These are phyloP conservation scores for Trissolcus basalis DNA, from an alignment of 1,140 invertebrate genomes.

Conservation along the genomic window DNA sequence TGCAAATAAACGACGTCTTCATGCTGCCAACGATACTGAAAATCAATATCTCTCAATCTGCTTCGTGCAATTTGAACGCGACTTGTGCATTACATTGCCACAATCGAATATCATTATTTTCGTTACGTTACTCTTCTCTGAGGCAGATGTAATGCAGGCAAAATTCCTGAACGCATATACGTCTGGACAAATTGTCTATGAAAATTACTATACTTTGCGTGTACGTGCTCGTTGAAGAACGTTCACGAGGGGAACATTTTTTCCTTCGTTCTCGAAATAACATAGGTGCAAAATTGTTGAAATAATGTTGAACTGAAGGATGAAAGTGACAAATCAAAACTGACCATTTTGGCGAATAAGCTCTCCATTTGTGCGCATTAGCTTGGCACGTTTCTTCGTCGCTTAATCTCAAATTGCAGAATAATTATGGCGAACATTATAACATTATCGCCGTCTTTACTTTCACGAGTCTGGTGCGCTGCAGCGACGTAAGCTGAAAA, in stretches of 20 bases:
- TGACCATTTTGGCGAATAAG: no score
- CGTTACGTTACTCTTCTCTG: conserved; percentile 3
- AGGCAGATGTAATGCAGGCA: conserved; percentile 23
- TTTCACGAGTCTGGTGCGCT: conserved; percentile 23
- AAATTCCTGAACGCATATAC: conserved; percentile 8
- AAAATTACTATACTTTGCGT: conserved; percentile 14
- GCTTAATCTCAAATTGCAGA: conserved; percentile 31
- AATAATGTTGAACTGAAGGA: no score
- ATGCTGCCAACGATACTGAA: conserved; percentile 28
- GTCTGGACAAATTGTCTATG: conserved; percentile 10
- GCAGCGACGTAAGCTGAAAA: conserved; percentile 43
- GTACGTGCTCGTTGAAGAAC: not conserved
- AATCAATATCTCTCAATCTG: conserved; percentile 48
- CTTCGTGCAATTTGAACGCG: conserved; percentile 16
- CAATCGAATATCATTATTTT: conserved; percentile 28
- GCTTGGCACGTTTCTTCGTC: conserved; percentile 5
- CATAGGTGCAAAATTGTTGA: conserved; percentile 6
- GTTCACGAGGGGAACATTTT: not conserved
- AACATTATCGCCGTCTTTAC: conserved; percentile 44
- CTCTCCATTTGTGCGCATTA: conserved; percentile 2
- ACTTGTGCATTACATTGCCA: conserved; percentile 16
- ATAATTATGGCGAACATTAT: conserved; percentile 40
- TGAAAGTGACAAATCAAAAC: no score
- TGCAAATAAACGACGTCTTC: conserved; percentile 53
- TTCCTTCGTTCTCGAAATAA: no score